Percentiles rank a stretch among this genome's conserved stretches.
These are phyloP conservation scores for Scortum barcoo DNA, from an alignment of 2,113 vertebrate genomes.

Conservation along the genomic window DNA sequence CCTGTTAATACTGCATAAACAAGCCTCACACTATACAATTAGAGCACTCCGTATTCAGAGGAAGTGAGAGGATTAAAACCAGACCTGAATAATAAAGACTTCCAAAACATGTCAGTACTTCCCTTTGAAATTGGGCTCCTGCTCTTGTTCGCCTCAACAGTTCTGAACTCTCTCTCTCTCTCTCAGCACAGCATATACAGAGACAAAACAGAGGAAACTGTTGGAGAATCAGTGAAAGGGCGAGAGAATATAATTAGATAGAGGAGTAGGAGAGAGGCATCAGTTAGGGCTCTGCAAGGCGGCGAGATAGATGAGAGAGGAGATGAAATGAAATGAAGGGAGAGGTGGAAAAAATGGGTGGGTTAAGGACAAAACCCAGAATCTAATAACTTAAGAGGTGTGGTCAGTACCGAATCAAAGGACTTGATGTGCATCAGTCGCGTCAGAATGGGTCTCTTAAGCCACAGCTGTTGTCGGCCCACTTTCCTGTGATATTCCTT, in stretches of 20 bases:
- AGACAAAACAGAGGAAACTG: slow-evolving; percentile 39
- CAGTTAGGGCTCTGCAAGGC: not conserved
- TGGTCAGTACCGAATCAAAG: slow-evolving; percentile 38
- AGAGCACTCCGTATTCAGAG: slow-evolving; percentile 26
- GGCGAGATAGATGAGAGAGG: slow-evolving; percentile 16
- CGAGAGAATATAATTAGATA: slow-evolving; percentile 56
- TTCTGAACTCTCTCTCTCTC: not conserved
- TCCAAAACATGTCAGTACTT: slow-evolving; percentile 54
- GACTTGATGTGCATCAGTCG: slow-evolving; percentile 14
- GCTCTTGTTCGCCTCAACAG: slow-evolving; percentile 32
- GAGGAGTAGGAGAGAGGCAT: slow-evolving; percentile 32
- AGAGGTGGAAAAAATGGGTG: slow-evolving; percentile 35
- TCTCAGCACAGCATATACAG: not conserved
- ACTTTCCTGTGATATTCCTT: slow-evolving; percentile 38
- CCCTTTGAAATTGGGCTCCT: slow-evolving; percentile 55
- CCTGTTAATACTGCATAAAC: slow-evolving; percentile 29
- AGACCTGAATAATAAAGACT: slow-evolving; percentile 33
- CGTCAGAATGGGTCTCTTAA: slow-evolving; percentile 36
- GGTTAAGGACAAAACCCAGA: slow-evolving; percentile 38
- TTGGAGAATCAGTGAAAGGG: slow-evolving; percentile 33
- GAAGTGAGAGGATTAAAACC: slow-evolving; percentile 27
- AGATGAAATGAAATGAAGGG: slow-evolving; percentile 60
- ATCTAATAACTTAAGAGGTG: slow-evolving; percentile 46
- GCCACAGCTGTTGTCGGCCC: slow-evolving; percentile 2
- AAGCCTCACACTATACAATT: slow-evolving; percentile 35